Percentiles rank a stretch among this genome's conserved stretches.
These are phyloP conservation scores for Hypselothyrea guttata DNA, from an alignment of 2,888 invertebrate species.

Conservation along the genomic window DNA sequence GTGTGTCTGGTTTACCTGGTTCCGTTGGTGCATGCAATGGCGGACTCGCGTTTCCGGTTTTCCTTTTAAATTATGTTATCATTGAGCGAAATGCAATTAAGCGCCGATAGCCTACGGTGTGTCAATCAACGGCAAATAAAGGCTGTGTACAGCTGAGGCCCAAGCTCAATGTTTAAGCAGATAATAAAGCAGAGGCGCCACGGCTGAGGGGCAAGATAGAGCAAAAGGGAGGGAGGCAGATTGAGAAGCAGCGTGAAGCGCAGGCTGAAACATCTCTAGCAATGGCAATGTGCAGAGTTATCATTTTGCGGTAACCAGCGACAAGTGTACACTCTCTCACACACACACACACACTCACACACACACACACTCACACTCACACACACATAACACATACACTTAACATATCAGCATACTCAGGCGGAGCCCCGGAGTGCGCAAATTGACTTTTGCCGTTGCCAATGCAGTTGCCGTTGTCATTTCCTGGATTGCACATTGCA, in stretches of 20 bases:
- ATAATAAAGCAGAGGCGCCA: slow-evolving; percentile 44
- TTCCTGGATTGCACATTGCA: slow-evolving; percentile 70
- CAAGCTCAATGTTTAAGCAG: slow-evolving; percentile 60
- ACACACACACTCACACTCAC: slow-evolving; percentile 7
- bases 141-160: slow-evolving; percentile 19
- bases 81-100: slow-evolving; percentile 80
- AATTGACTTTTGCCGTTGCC: slow-evolving; percentile 75
- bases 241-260: neutral
- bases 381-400: slow-evolving; percentile 29
- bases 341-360: slow-evolving; percentile 10
- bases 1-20: neutral
- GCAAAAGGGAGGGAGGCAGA: neutral
- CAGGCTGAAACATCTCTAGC: slow-evolving; percentile 8
- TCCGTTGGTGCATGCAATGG: slow-evolving; percentile 1
- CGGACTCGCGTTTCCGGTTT: slow-evolving; percentile 54
- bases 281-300: slow-evolving; percentile 63
- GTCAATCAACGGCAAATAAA: slow-evolving; percentile 73
- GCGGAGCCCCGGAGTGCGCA: slow-evolving; percentile 62
- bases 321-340: slow-evolving; percentile 30
- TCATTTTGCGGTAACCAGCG: slow-evolving; percentile 65
- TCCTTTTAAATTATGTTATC: slow-evolving; percentile 74
- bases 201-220: neutral
- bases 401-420: slow-evolving; percentile 49
- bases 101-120: slow-evolving; percentile 77
- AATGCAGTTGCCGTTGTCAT: slow-evolving; percentile 77